Evolutionary conservation across 2,888 invertebrate genomes (phyloP), one percentile per base, ranked within the genome.

Genomic region (Acanthosepion pharaonis): DNA sequence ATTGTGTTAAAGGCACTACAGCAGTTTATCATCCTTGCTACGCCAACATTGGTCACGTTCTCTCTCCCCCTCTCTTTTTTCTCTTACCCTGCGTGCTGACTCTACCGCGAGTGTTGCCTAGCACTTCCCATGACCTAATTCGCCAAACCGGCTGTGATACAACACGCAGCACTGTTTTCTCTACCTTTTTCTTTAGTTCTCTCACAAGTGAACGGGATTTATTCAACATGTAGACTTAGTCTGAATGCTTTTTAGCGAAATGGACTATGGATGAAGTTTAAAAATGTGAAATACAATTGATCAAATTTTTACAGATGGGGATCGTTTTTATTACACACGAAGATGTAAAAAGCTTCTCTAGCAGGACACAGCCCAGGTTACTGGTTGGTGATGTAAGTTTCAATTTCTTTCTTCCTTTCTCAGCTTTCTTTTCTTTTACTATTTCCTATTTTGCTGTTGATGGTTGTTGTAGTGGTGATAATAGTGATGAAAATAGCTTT

Each of bases 321-420:
- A 93, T 93, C 53, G 93, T 93, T 49, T 93, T 93, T 49, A 93
- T 93, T n/a, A 93, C 93, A 48, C 93, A 93, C 93, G 93, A 93
- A 93, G 93, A 93, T 93, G 93, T 93, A 53, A 93, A 93, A 53
- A 53, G 28, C 42, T 4, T 93, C 18, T 25, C 93, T 53, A 93
- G 28, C 18, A 42, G 53, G 93, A 93, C 93, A 93, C 51, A 28
- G 48, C 53, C 51, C 51, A 93, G 49, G 25, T 18, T 93, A 49
- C 93, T 93, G 93, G 51, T 42, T 93, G 93, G 93, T 93, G 93
- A 93, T 93, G 93, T 93, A 93, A 93, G 93, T 93, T 93, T 92
- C 25, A 48, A 23, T 92, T 20, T 33, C 33, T 33, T 15, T 92
- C 18, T 92, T 6, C 25, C 25, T 49, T 53, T 53, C 6, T n/a